phyloP scores from a whole-genome alignment of 2,797 vertebrate species.

The Discoglossus pictus region DNA sequence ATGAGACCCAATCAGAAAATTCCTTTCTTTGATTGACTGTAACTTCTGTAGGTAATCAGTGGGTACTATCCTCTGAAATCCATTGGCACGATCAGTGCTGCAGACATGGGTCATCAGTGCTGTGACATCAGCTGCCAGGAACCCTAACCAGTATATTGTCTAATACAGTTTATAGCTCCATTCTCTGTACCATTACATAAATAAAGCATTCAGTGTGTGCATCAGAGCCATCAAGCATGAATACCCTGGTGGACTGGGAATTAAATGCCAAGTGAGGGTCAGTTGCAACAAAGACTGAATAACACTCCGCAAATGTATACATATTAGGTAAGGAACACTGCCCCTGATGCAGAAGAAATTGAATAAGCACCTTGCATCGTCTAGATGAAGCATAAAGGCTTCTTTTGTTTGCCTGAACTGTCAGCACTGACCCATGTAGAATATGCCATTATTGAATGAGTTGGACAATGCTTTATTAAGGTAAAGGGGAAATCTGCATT shows the following conservation, averaged over 20 bases:
- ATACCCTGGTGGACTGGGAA: constrained; percentile 77
- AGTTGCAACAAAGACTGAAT: constrained; percentile 79
- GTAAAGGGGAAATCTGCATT: constrained; percentile 65
- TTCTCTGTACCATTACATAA: constrained; percentile 71
- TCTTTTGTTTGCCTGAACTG: constrained; percentile 73
- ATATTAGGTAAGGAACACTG: constrained; percentile 75
- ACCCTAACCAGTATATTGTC: constrained; percentile 65
- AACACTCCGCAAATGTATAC: constrained; percentile 81
- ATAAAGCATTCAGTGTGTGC: constrained; percentile 76
- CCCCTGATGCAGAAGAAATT: constrained; percentile 73
- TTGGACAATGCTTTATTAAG: constrained; percentile 73
- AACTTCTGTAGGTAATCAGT: constrained; percentile 44
- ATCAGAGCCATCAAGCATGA: constrained; percentile 76
- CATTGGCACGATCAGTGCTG: constrained; percentile 40
- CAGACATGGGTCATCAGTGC: constrained; percentile 51
- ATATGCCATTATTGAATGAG: constrained; percentile 74
- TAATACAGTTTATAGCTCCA: constrained; percentile 62
- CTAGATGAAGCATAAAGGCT: constrained; percentile 71
- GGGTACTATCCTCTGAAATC: constrained; percentile 44
- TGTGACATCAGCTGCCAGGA: constrained; percentile 56
- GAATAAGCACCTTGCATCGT: constrained; percentile 68
- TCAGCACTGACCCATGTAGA: constrained; percentile 68
- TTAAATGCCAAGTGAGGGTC: constrained; percentile 85
- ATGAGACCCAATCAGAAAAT: constrained; percentile 22
- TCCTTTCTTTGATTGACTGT: constrained; percentile 33